Percentiles rank a stretch among this genome's conserved stretches.
Evolutionary conservation across 1,140 invertebrate genomes (phyloP).

Genomic region (Ceratoteleas bidentatus): DNA sequence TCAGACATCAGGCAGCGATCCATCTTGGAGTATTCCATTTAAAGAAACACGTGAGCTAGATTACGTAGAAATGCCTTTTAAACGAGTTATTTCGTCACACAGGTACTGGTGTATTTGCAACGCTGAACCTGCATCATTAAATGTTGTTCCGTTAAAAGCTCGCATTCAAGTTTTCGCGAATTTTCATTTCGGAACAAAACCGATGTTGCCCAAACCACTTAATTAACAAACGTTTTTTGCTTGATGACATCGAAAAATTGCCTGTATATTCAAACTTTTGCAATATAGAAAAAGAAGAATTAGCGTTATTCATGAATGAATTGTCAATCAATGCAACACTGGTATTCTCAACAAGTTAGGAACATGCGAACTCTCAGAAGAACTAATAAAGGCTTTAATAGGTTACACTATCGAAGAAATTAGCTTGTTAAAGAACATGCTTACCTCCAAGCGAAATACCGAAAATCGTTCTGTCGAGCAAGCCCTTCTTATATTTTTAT

Average conservation of each 20-base stretch:
- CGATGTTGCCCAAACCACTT: conserved; percentile 52
- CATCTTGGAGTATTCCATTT: too few relatives aligned
- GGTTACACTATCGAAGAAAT: conserved; percentile 6
- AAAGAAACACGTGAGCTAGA: too few relatives aligned
- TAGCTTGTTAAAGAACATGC: background rate
- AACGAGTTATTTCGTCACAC: background rate
- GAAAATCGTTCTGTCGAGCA: background rate
- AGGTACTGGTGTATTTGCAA: conserved; percentile 12
- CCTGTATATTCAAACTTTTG: conserved; percentile 20
- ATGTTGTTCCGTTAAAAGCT: conserved; percentile 11
- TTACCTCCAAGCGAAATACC: background rate
- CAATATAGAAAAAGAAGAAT: conserved; percentile 24
- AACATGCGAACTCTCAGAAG: conserved; percentile 6
- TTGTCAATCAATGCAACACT: conserved; percentile 23
- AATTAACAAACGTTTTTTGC: conserved; percentile 45
- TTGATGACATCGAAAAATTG: conserved; percentile 28
- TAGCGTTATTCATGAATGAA: conserved; percentile 39
- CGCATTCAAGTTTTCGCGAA: conserved; percentile 16
- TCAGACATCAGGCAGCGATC: too few relatives aligned
- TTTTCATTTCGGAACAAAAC: conserved; percentile 60
- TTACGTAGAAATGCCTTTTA: conserved; percentile 6
- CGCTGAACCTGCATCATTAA: background rate
- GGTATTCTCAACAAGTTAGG: conserved; percentile 50
- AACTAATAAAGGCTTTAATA: conserved; percentile 8
- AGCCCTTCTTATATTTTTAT: background rate